phyloP scores from a whole-genome alignment of 2,113 vertebrate genomes.

The Phycodurus eques region DNA sequence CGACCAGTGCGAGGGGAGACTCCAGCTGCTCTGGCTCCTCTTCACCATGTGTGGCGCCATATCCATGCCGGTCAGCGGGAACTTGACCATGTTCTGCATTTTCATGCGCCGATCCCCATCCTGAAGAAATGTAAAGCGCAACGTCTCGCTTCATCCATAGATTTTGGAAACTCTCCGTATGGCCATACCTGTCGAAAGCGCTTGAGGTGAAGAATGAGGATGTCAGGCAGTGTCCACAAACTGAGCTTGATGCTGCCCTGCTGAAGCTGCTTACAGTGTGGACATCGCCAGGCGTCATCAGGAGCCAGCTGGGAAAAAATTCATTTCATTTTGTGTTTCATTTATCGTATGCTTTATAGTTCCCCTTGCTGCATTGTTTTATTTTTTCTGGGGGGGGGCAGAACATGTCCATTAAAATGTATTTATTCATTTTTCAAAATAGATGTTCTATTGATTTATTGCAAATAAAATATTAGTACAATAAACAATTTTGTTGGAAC shows the following conservation, averaged over 20 bases:
- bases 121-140: slow-evolving; percentile 56
- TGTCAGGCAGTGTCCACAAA: slow-evolving; percentile 93
- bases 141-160: no score
- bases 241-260: slow-evolving; percentile 96
- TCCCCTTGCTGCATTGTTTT: no score
- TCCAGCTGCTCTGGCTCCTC: slow-evolving; percentile 96
- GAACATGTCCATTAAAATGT: no score
- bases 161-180: background rate
- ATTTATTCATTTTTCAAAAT: background rate
- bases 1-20: slow-evolving; percentile 91
- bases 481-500: background rate
- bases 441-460: background rate
- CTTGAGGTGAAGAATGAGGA: slow-evolving; percentile 94
- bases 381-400: no score
- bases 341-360: background rate
- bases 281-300: slow-evolving; percentile 96
- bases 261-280: slow-evolving; percentile 96
- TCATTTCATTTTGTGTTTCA: background rate
- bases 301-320: slow-evolving; percentile 81
- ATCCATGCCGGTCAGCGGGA: slow-evolving; percentile 88
- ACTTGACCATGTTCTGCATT: slow-evolving; percentile 93
- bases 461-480: no score
- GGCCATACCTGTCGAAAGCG: slow-evolving; percentile 88
- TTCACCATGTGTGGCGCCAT: slow-evolving; percentile 98
- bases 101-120: slow-evolving; percentile 91